Percentiles rank a stretch among this genome's conserved stretches.
Conservation (phyloP, 2,113 vertebrate genomes). For the Myrmecophaga tridactyla region DNA sequence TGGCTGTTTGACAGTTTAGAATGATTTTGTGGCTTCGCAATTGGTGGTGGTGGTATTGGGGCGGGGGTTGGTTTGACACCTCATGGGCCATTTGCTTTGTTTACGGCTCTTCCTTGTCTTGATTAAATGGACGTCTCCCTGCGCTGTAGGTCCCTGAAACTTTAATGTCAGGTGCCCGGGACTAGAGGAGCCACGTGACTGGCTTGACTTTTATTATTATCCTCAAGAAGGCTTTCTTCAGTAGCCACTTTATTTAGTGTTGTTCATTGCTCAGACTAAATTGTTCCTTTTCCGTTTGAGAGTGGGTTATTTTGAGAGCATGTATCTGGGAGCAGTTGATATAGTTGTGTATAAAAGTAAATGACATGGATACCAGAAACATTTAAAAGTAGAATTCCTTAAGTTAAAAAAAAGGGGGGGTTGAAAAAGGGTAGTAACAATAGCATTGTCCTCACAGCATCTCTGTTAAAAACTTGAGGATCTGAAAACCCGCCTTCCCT, state of each 20-base stretch:
- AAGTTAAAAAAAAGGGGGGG: not conserved
- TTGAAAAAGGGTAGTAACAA: not conserved
- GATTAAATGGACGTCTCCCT: accelerated
- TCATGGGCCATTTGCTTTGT: not conserved
- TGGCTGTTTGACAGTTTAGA: accelerated
- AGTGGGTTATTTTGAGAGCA: not conserved
- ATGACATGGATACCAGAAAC: not conserved
- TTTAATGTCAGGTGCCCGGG: not conserved
- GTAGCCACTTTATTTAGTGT: accelerated
- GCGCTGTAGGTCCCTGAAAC: not conserved
- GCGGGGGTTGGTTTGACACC: not conserved
- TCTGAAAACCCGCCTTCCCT: not conserved
- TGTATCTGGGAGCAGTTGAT: no score
- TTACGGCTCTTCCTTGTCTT: no score
- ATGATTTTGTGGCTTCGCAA: not conserved
- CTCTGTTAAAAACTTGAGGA: not conserved
- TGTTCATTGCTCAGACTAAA: not conserved
- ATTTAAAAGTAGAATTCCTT: not conserved
- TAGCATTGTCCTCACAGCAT: not conserved
- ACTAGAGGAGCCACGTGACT: not conserved
- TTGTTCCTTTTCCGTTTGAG: not conserved
- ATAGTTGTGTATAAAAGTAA: not conserved
- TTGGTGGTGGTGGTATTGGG: no score
- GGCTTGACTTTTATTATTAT: not conserved
- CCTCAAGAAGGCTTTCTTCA: not conserved